Evolutionary conservation across 2,113 vertebrate species (phyloP).

Genomic region (Axis porcinus): DNA sequence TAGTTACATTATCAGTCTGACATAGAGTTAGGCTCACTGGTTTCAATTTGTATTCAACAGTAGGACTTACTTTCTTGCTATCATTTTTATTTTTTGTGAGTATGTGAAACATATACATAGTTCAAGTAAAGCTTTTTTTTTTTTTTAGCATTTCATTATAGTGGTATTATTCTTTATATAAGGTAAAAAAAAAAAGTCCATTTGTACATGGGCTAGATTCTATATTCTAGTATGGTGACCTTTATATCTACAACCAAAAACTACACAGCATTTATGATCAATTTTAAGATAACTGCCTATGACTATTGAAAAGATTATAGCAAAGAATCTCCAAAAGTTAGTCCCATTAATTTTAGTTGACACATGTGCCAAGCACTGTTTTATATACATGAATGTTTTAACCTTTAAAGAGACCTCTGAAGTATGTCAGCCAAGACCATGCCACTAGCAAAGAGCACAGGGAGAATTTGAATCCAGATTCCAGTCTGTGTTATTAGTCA

Average conservation of each 20-base stretch:
- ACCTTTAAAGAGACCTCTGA: background rate
- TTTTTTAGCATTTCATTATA: background rate
- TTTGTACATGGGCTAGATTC: background rate
- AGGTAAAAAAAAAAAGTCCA: background rate
- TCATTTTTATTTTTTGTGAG: background rate
- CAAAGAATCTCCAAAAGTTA: background rate
- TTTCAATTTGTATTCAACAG: constrained; percentile 6
- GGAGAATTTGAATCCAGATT: background rate
- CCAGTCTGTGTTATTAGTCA: background rate
- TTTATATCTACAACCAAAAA: background rate
- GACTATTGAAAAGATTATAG: background rate
- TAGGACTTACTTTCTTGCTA: background rate
- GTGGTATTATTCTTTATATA: background rate
- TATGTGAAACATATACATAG: background rate
- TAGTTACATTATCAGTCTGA: background rate
- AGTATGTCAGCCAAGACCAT: background rate
- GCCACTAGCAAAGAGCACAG: background rate
- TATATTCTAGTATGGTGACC: background rate
- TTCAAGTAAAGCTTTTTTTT: background rate
- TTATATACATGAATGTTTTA: background rate
- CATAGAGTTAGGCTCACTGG: background rate
- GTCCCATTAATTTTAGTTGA: background rate
- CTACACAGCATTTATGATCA: background rate
- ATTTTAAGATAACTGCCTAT: background rate
- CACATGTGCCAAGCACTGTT: background rate